Conservation (phyloP, 2,113 vertebrate species). For the Uropsilus gracilis region DNA sequence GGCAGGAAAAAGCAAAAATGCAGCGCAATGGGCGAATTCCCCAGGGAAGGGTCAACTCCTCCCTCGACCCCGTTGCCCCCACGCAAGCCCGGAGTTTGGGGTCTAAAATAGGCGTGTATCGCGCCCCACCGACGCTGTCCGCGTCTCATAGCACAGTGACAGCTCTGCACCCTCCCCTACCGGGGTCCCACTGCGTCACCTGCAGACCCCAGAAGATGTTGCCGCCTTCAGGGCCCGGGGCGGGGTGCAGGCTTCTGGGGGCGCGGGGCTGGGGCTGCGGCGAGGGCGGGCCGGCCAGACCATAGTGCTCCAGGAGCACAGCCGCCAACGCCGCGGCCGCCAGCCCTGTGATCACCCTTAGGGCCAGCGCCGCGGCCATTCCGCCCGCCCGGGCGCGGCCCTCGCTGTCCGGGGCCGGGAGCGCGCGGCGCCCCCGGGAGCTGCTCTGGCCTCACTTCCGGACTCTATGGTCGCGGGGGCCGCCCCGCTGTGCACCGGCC, state of each 20-base stretch:
- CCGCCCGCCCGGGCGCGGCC: neutral
- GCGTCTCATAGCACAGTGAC: neutral
- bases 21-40: neutral
- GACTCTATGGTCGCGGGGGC: neutral
- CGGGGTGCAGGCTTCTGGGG: constrained; percentile 49
- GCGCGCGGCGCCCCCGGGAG: neutral
- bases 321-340: constrained; percentile 62
- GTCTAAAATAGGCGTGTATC: constrained; percentile 79
- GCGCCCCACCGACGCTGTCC: neutral
- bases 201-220: constrained; percentile 82
- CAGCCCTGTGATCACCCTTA: constrained; percentile 68
- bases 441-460: constrained; percentile 55
- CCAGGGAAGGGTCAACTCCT: neutral
- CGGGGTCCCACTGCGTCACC: constrained; percentile 64
- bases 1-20: neutral
- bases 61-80: neutral
- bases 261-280: neutral
- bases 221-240: constrained; percentile 60
- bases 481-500: rapidly evolving
- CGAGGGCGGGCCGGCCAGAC: constrained; percentile 38
- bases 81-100: constrained; percentile 71
- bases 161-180: neutral
- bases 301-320: constrained; percentile 74
- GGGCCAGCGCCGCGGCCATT: constrained; percentile 53
- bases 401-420: rapidly evolving